Evolutionary conservation across 2,888 invertebrate genomes (phyloP), one percentile per base, ranked within the genome.

Genomic region (Omphaloscelis lunosa): DNA sequence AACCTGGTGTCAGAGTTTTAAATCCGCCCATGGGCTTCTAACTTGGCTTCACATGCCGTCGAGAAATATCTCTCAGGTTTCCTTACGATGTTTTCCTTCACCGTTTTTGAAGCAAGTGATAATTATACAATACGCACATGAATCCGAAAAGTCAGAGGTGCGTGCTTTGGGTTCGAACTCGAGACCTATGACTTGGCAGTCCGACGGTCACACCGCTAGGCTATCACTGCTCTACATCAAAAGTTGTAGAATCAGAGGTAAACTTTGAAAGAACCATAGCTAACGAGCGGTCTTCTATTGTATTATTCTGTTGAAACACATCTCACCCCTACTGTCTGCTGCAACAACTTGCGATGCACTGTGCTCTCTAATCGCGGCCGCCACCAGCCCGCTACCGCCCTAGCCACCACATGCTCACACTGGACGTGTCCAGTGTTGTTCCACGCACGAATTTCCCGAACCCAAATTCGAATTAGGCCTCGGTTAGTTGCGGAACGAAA

Each of bases 401-500:
- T 23, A 7, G 29, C 11, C 29, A 71, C 8, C 2, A 0, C 1
- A 23, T 5, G 7, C 1, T 41, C 27, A 53, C 27, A 9, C 41
- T 59, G 2, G 23, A 51, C 27, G 9, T 61, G 41, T n/a, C 27
- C 51, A 77, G 71, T 81, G 74, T 74, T 80, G 85, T 73, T 61
- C 74, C 67, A 78, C 75, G n/a, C 72, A 79, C 66, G 62, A 83
- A 86, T 67, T 83, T 83, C 48, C 78, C 41, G 71, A 86, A 72
- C 72, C 84, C 59, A 70, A 83, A 83, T 70, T 79, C 62, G 79
- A 75, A 83, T 86, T 83, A 83, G 41, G 65, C 68, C n/a, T 53
- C 61, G 72, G 86, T 86, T 72, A 86, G 84, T 79, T 80, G 69
- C 39, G 48, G 62, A 51, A 58, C 79, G 84, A 86, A 86, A 86